Conservation (phyloP, 2,888 invertebrate species). For the Teleogryllus oceanicus region DNA sequence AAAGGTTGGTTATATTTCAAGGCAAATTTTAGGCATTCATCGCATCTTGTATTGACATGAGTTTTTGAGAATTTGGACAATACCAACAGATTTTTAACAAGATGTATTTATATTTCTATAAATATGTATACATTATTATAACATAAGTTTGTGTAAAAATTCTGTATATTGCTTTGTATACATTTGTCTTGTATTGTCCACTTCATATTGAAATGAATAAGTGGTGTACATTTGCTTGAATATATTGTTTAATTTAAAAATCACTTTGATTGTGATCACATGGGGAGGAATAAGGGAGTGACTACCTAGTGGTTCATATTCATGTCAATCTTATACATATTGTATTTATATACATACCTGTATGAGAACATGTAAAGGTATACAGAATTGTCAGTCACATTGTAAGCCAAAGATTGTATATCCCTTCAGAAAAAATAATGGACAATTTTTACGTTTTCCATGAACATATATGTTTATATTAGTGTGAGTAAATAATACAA, state of each 20-base stretch:
- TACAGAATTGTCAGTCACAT: conserved; percentile 3
- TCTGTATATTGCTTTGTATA: neutral
- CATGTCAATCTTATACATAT: neutral
- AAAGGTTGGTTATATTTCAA: no score
- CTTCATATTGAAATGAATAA: conserved; percentile 5
- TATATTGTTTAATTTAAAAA: neutral
- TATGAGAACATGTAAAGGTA: neutral
- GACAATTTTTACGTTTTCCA: neutral
- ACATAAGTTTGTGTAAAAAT: neutral
- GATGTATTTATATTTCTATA: conserved; percentile 9
- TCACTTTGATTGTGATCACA: neutral
- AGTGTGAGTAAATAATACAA: conserved; percentile 18
- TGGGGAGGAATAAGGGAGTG: neutral
- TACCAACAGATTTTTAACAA: neutral
- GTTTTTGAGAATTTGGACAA: conserved; percentile 6
- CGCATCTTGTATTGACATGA: neutral
- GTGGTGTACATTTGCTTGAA: conserved; percentile 18
- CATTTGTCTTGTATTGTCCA: conserved; percentile 18
- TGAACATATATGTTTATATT: neutral
- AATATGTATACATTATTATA: neutral
- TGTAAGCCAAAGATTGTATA: conserved; percentile 11
- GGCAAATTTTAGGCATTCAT: no score
- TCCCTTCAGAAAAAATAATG: neutral
- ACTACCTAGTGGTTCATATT: neutral
- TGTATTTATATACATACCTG: conserved; percentile 1